Conservation (phyloP, 2,888 invertebrate genomes). For the Vesta saturnalis region DNA sequence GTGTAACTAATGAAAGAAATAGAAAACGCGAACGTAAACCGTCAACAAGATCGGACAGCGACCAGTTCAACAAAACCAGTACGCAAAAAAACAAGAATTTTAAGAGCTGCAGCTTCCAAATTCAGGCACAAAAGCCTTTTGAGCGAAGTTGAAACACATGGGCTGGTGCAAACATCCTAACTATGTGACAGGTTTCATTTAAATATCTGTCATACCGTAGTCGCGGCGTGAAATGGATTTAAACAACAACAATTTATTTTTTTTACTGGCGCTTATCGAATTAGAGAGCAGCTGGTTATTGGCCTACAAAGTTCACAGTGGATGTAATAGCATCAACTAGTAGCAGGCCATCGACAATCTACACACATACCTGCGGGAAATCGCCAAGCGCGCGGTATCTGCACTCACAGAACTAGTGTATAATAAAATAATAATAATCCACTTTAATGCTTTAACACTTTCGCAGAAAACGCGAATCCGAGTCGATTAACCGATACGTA, state of each 20-base stretch:
- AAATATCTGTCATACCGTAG: slow-evolving; percentile 48
- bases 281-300: slow-evolving; percentile 33
- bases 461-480: slow-evolving; percentile 19
- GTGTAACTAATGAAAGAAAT: slow-evolving; percentile 21
- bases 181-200: slow-evolving; percentile 55
- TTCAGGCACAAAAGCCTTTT: slow-evolving; percentile 45
- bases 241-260: slow-evolving; percentile 27
- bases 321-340: slow-evolving; percentile 31
- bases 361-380: slow-evolving; percentile 52
- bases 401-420: slow-evolving; percentile 48
- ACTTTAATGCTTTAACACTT: slow-evolving; percentile 18
- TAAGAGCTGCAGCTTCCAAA: slow-evolving; percentile 48
- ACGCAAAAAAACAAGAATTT: slow-evolving; percentile 50
- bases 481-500: background rate
- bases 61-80: slow-evolving; percentile 41
- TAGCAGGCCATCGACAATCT: slow-evolving; percentile 37
- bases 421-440: slow-evolving; percentile 40
- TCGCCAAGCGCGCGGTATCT: slow-evolving; percentile 40
- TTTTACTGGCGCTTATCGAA: slow-evolving; percentile 33
- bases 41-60: slow-evolving; percentile 37
- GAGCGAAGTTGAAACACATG: slow-evolving; percentile 48
- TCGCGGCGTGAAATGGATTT: slow-evolving; percentile 36
- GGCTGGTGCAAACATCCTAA: slow-evolving; percentile 49
- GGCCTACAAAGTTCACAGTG: slow-evolving; percentile 28
- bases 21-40: slow-evolving; percentile 27